phyloP scores from a whole-genome alignment of 2,797 vertebrate genomes.

The Lycodopsis pacificus region DNA sequence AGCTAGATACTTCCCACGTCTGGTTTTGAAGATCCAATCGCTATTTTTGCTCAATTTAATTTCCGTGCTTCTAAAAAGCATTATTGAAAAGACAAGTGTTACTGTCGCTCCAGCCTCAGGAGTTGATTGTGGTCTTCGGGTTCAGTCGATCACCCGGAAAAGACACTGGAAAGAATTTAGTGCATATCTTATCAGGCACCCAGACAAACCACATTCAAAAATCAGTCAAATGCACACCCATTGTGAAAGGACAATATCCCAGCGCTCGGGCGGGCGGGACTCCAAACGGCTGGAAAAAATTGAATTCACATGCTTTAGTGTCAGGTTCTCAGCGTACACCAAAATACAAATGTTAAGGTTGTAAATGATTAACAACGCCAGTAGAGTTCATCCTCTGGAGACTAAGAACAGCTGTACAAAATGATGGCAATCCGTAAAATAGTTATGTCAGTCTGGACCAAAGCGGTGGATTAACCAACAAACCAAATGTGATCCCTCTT shows the following conservation, averaged over 20 bases:
- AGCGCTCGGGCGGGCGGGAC: background rate
- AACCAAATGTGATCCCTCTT: background rate
- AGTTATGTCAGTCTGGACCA: background rate
- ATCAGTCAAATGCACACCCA: constrained; percentile 54
- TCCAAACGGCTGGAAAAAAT: constrained; percentile 27
- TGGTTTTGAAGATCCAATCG: constrained; percentile 33
- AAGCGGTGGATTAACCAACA: background rate
- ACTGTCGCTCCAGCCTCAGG: constrained; percentile 37
- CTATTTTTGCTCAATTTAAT: constrained; percentile 37
- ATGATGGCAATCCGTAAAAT: background rate
- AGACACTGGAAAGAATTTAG: constrained; percentile 40
- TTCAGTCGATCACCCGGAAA: constrained; percentile 40
- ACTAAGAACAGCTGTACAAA: background rate
- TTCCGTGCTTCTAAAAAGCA: constrained; percentile 4
- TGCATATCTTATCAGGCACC: constrained; percentile 57
- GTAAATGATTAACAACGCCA: constrained; percentile 6
- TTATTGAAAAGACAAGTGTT: constrained; percentile 34
- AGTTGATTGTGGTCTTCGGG: constrained; percentile 48
- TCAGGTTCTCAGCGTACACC: background rate
- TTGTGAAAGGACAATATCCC: constrained; percentile 45
- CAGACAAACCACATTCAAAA: constrained; percentile 62
- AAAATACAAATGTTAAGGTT: constrained; percentile 22
- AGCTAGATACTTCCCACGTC: constrained; percentile 24
- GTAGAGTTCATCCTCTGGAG: constrained; percentile 3
- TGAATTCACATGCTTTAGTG: constrained; percentile 14